Evolutionary conservation across 2,888 invertebrate species (phyloP).

Genomic region (Entomobrya proxima): DNA sequence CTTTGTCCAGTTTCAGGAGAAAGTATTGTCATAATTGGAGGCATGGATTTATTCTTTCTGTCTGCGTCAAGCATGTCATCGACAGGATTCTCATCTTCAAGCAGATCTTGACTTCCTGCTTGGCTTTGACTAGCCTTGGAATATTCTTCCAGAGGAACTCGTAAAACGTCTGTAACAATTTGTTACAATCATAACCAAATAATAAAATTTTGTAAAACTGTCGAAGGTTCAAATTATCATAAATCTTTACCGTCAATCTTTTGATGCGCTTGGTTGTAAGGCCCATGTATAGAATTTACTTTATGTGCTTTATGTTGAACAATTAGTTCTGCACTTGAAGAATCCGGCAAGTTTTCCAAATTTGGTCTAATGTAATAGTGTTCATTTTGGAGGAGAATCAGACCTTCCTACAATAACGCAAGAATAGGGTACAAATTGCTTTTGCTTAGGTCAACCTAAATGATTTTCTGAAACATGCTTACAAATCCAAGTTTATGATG

Average conservation of each 20-base stretch:
- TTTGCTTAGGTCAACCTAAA: not conserved
- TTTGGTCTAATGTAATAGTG: slow-evolving; percentile 53
- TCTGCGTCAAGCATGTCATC: no score
- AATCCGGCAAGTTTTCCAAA: not conserved
- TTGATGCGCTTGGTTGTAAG: not conserved
- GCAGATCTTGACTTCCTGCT: not conserved
- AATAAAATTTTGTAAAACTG: no score
- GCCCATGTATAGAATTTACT: not conserved
- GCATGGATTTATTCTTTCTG: no score
- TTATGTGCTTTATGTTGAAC: slow-evolving; percentile 51
- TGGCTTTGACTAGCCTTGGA: not conserved
- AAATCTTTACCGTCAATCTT: not conserved
- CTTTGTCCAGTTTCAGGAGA: not conserved
- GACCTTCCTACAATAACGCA: slow-evolving; percentile 48
- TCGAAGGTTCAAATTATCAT: no score
- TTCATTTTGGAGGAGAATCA: slow-evolving; percentile 40
- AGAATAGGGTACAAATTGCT: no score
- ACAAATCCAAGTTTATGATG: slow-evolving; percentile 58
- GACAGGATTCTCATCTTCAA: not conserved
- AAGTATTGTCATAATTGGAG: not conserved
- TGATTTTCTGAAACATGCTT: no score
- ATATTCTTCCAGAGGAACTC: slow-evolving; percentile 12
- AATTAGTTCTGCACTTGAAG: not conserved
- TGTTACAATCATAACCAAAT: no score
- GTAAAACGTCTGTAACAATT: not conserved